Conservation (phyloP, 2,797 vertebrate genomes). For the Brachyalestes nurse region DNA sequence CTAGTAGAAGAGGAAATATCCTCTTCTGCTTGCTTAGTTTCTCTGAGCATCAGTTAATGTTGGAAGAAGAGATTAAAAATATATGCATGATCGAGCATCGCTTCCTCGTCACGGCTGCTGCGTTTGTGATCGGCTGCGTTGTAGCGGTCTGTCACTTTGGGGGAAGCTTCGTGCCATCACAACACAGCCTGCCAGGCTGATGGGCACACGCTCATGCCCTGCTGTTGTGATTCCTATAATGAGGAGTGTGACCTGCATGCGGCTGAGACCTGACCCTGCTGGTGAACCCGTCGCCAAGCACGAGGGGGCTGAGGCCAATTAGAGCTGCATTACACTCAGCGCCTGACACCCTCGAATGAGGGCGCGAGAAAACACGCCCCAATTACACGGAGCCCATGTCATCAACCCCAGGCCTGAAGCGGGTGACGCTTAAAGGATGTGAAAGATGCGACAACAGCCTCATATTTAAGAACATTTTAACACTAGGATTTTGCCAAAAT, state of each 20-base stretch:
- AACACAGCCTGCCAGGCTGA: constrained; percentile 48
- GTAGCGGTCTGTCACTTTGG: constrained; percentile 64
- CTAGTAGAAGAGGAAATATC: neutral
- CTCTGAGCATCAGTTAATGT: neutral
- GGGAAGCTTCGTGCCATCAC: constrained; percentile 54
- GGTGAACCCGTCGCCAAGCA: constrained; percentile 41
- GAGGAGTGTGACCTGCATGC: constrained; percentile 50
- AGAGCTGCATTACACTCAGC: constrained; percentile 48
- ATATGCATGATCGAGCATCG: neutral
- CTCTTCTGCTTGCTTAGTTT: neutral
- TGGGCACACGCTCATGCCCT: constrained; percentile 45
- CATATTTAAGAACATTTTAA: no score
- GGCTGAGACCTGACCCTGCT: constrained; percentile 30
- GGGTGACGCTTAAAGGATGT: constrained; percentile 54
- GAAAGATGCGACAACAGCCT: constrained; percentile 50
- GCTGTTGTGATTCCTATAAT: constrained; percentile 58
- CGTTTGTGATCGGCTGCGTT: constrained; percentile 58
- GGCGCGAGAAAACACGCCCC: constrained; percentile 52
- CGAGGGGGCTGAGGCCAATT: constrained; percentile 55
- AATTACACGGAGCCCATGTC: constrained; percentile 52
- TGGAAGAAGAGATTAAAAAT: neutral
- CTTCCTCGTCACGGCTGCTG: neutral
- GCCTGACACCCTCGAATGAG: constrained; percentile 48
- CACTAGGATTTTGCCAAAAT: no score
- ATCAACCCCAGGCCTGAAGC: constrained; percentile 39